Conservation (phyloP, 2,797 vertebrate genomes). For the Nannoperca obscura region DNA sequence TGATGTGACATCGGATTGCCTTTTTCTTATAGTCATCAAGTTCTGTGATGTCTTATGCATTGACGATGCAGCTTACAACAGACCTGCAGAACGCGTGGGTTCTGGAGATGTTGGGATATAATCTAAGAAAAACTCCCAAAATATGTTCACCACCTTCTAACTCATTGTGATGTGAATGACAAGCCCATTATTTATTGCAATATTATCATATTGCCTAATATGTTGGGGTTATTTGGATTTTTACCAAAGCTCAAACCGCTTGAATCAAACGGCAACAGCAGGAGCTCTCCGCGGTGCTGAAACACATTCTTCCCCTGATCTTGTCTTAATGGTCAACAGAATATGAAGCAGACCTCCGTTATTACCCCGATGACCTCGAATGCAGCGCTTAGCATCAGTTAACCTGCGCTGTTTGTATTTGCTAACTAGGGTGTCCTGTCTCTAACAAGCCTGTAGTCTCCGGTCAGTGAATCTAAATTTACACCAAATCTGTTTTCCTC, state of each 20-base stretch:
- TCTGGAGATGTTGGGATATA: not conserved
- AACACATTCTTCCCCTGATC: not conserved
- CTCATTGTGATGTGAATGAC: not conserved
- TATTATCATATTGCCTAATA: not conserved
- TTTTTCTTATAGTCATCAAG: not conserved
- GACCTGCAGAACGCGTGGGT: not conserved
- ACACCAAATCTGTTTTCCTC: constrained; percentile 3
- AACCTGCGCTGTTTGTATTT: not conserved
- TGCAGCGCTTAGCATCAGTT: not conserved
- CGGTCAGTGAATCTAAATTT: constrained; percentile 1
- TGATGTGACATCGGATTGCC: not conserved
- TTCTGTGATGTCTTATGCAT: not conserved
- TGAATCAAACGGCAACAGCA: not conserved
- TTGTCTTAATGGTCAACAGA: constrained; percentile 15
- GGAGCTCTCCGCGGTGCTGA: constrained; percentile 67
- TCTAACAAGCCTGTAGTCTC: not conserved
- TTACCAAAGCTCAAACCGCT: not conserved
- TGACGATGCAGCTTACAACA: not conserved
- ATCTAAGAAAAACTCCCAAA: constrained; percentile 4
- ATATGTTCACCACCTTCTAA: not conserved
- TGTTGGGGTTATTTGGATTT: constrained; percentile 3
- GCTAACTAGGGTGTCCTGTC: not conserved
- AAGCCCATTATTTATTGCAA: too few species aligned
- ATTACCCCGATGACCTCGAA: constrained; percentile 35
- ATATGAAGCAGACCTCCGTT: constrained; percentile 10